Evolutionary conservation across 2,888 invertebrate species (phyloP).

Genomic region (Caenorhabditis sp.): DNA sequence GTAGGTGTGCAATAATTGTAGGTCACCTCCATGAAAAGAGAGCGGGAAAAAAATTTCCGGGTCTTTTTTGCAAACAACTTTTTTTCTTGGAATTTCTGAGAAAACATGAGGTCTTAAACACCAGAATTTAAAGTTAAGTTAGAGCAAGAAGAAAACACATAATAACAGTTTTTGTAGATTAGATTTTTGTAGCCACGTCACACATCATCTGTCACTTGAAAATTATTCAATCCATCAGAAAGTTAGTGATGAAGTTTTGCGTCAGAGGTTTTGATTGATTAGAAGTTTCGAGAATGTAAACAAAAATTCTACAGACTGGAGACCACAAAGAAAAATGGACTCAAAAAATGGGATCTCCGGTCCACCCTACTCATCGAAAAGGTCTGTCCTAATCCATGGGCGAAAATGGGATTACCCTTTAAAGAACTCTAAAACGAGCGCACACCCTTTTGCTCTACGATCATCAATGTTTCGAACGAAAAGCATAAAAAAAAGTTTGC

Average conservation of each 20-base stretch:
- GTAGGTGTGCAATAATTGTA: conserved; percentile 5
- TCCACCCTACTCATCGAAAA: conserved; percentile 26
- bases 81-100: neutral
- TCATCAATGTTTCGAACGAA: neutral
- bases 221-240: neutral
- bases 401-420: conserved; percentile 9
- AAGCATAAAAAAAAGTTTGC: neutral
- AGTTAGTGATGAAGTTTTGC: neutral
- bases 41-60: neutral
- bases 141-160: neutral
- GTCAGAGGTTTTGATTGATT: conserved; percentile 1
- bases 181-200: neutral
- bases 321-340: too few species aligned
- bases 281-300: neutral
- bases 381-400: neutral
- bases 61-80: conserved; percentile 1
- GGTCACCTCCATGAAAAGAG: conserved; percentile 2
- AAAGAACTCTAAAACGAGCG: conserved; percentile 1
- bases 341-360: neutral
- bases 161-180: neutral
- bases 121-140: neutral
- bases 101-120: conserved; percentile 7
- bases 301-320: too few species aligned
- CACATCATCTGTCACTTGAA: too few species aligned
- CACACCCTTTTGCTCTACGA: conserved; percentile 1